Evolutionary conservation across 2,113 vertebrate genomes (phyloP), one percentile per base, ranked within the genome.

Genomic region (Lophochroa leadbeateri): DNA sequence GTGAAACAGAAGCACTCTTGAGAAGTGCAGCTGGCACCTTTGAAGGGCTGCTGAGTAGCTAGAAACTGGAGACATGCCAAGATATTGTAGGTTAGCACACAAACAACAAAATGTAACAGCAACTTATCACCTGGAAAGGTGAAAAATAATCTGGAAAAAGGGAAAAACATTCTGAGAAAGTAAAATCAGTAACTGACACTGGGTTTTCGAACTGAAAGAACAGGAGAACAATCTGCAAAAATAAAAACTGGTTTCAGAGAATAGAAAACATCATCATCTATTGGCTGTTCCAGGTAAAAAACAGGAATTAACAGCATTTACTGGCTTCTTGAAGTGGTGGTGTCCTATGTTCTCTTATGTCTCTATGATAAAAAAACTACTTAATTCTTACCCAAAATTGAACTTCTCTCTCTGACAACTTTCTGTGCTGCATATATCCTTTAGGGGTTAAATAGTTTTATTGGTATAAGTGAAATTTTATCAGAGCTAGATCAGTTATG

Each of bases 61-160:
- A 47, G 29, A 76, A 90, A 60, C 6, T 0, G 0, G 37, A 58
- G 39, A 60, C 13, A 9, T 24, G 29, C 24, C 0, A 0, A 77
- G 13, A 29, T 65, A 25, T 0, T 4, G 21, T 20, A 2, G 1
- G 7, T 28, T 47, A 70, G 43, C 44, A 86, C 44, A 82, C 76
- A 86, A 29, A 24, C 52, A 84, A 53, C 39, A 25, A 63, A 57
- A 29, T 58, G 8, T 20, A 60, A 53, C 50, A 47, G 57, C 50
- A 80, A 75, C 35, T 35, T 57, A 50, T 5, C 55, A 46, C 72
- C 50, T 72, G 24, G 67, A 43, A 58, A 58, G 12, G 20, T 44
- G 33, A 50, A 55, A 80, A 69, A 89, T 31, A 25, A 17, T 6
- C 61, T 50, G 19, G 11, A n/a, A 68, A 49, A 55, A 11, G 11